Conservation (phyloP, 2,888 invertebrate genomes). For the Trileptium ribeirensis region DNA sequence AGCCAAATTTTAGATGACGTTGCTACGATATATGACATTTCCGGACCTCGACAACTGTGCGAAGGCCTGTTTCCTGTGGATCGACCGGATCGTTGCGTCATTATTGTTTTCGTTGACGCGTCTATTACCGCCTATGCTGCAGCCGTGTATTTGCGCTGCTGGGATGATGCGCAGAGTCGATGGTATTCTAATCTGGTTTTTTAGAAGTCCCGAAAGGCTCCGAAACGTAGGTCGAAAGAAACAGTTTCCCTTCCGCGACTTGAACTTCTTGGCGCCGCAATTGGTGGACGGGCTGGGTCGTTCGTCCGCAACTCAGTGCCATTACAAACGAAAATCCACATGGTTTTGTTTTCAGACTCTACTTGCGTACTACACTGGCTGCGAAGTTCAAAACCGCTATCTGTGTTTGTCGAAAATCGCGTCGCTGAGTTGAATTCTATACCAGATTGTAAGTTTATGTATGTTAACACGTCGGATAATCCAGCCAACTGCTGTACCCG, state of each 20-base stretch:
- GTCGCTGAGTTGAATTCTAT: slow-evolving; percentile 38
- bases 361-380: slow-evolving; percentile 37
- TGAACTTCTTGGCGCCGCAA: neutral
- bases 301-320: slow-evolving; percentile 32
- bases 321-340: slow-evolving; percentile 24
- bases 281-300: slow-evolving; percentile 16
- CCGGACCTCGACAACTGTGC: no score
- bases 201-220: slow-evolving; percentile 36
- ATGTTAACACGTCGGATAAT: slow-evolving; percentile 39
- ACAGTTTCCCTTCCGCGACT: slow-evolving; percentile 38
- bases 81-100: no score
- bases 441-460: slow-evolving; percentile 31
- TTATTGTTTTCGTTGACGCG: slow-evolving; percentile 39
- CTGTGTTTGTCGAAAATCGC: slow-evolving; percentile 38
- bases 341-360: slow-evolving; percentile 34
- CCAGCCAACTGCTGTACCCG: slow-evolving; percentile 42
- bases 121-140: slow-evolving; percentile 36
- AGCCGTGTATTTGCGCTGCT: slow-evolving; percentile 30
- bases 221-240: slow-evolving; percentile 32
- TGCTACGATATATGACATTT: no score
- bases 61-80: no score
- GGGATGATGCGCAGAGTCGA: neutral
- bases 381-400: neutral
- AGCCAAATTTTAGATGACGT: no score
- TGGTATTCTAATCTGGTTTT: slow-evolving; percentile 25